Evolutionary conservation across 2,888 invertebrate species (phyloP).

Genomic region (Bugulina stolonifera): DNA sequence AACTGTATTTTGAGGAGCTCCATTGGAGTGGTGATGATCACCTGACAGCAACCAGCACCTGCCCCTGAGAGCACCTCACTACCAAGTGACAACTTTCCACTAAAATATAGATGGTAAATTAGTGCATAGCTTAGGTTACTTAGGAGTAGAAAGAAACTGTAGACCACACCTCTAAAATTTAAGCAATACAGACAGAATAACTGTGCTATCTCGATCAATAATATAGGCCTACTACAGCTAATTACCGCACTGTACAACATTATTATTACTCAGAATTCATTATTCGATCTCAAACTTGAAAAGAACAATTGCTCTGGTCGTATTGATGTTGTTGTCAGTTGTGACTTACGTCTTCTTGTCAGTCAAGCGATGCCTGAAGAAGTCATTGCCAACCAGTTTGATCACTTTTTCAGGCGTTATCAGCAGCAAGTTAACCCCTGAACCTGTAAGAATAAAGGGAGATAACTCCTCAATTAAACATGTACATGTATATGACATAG

Average conservation of each 20-base stretch:
- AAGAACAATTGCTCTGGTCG: no score
- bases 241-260: no score
- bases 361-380: slow-evolving; percentile 76
- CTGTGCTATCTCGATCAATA: no score
- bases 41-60: slow-evolving; percentile 91
- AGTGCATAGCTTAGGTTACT: background rate
- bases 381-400: slow-evolving; percentile 94
- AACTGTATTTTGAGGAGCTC: slow-evolving; percentile 96
- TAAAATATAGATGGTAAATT: background rate
- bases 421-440: slow-evolving; percentile 92
- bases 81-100: slow-evolving; percentile 61
- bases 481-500: no score
- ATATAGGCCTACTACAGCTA: no score
- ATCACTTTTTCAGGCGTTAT: slow-evolving; percentile 99
- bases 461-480: no score
- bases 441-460: slow-evolving; percentile 61
- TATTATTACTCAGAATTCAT: no score
- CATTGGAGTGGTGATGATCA: slow-evolving; percentile 96
- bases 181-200: no score
- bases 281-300: no score
- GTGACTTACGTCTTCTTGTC: slow-evolving; percentile 66
- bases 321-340: no score
- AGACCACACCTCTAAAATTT: no score
- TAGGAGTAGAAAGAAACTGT: background rate
- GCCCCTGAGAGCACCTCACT: slow-evolving; percentile 93